Evolutionary conservation across 2,113 vertebrate species (phyloP), one percentile per base, ranked within the genome.

Genomic region (Tautogolabrus adspersus): DNA sequence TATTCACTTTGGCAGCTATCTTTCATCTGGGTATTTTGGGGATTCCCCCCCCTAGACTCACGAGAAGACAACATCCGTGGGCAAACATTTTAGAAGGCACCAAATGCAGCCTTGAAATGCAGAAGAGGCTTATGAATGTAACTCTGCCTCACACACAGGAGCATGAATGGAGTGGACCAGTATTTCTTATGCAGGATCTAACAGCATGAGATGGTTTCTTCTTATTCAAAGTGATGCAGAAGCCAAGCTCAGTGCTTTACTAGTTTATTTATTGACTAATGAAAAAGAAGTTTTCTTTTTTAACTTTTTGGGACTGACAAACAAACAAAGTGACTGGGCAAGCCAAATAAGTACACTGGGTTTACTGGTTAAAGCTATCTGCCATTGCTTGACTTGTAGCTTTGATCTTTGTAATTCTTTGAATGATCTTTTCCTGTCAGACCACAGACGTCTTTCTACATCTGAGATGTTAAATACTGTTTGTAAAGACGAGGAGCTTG

Each of bases 1-100:
- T 30, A 42, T 34, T 83, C 51, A 59, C 37, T 63, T 54, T 72
- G 77, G 38, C 57, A 75, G 59, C 49, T 10, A 42, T 60, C 71
- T 75, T 82, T 78, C 66, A 66, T 78, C 30, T 65, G 34, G 37
- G 26, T 65, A 51, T 19, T 19, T 8, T 19, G 18, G 18, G 47
- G 47, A 49, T 18, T 49, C 16, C 61, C 19, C 60, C 4, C 37
- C 40, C 10, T 34, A 6, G 30, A 58, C 77, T 62, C 30, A 30
- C 12, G 6, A 16, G 15, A 40, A 40, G 34, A 75, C 6, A 63
- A 42, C 40, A 74, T 72, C 34, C 30, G 6, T n/a, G 56, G 37
- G 56, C 38, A 75, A 40, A 49, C 47, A 19, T 18, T 2, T 49
- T 18, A 49, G 47, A 19, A 49, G 47, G 47, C 18, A 19, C 15